These are phyloP conservation scores for Nothura maculosa DNA, from an alignment of 2,797 vertebrate species.

Conservation along the genomic window DNA sequence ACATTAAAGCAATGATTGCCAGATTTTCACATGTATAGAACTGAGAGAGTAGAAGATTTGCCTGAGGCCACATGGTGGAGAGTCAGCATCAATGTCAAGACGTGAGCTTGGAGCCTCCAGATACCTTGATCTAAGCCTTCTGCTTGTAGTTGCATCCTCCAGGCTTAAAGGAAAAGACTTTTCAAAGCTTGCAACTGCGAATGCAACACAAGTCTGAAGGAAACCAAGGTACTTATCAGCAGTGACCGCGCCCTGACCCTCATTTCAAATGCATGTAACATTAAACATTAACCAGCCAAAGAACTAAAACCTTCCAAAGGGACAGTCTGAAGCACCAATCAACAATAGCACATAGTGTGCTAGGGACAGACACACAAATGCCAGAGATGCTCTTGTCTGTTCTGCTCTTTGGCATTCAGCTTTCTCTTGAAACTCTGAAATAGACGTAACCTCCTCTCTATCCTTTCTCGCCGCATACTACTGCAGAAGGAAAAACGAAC, in stretches of 20 bases:
- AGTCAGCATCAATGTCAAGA: background rate
- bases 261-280: slow-evolving; percentile 28
- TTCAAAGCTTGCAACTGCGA: background rate
- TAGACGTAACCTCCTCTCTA: background rate
- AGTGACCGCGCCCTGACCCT: slow-evolving; percentile 56
- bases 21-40: background rate
- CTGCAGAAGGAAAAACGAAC: background rate
- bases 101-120: background rate
- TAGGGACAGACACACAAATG: background rate
- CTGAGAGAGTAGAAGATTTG: background rate
- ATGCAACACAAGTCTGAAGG: background rate
- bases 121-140: background rate
- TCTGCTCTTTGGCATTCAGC: background rate
- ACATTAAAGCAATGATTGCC: background rate
- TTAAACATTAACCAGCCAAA: slow-evolving; percentile 68
- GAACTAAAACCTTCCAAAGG: slow-evolving; percentile 42
- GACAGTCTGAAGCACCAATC: rapidly evolving
- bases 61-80: background rate
- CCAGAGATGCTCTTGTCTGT: background rate
- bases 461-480: background rate
- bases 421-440: background rate
- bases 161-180: background rate
- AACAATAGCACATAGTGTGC: background rate
- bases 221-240: slow-evolving; percentile 22
- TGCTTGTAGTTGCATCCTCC: background rate